phyloP scores from a whole-genome alignment of 30 jellyfish, hydroid and myxozoan species.

The Cassiopea andromeda region DNA sequence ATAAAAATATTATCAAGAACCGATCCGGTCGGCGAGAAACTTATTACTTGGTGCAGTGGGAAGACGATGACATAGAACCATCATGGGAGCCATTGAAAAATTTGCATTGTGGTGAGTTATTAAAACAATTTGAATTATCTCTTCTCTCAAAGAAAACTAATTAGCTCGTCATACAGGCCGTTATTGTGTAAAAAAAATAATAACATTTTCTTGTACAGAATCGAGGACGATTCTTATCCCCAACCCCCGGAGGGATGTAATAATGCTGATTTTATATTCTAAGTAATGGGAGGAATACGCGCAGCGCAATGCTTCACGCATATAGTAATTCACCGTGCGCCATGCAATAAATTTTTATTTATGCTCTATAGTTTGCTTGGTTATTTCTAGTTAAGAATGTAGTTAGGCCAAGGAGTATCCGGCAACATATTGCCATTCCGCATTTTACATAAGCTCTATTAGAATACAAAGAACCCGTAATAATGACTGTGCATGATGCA shows the following conservation, averaged over 20 bases:
- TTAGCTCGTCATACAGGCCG: constrained; percentile 7
- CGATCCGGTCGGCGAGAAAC: constrained; percentile 44
- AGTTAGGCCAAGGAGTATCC: no score
- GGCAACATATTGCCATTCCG: no score
- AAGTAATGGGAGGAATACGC: no score
- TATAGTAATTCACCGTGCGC: no score
- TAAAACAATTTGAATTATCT: constrained; percentile 37
- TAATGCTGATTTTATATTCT: background rate
- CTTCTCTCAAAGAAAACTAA: constrained; percentile 5
- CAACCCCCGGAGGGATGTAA: constrained; percentile 44
- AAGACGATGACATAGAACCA: constrained; percentile 29
- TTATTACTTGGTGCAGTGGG: constrained; percentile 40
- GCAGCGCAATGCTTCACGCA: no score
- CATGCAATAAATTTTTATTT: no score
- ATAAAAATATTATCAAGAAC: background rate
- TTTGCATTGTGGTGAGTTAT: constrained; percentile 32
- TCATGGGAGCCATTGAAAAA: constrained; percentile 29
- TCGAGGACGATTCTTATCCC: constrained; percentile 50
- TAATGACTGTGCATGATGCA: no score
- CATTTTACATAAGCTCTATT: no score
- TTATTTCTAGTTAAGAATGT: no score
- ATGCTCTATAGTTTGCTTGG: no score
- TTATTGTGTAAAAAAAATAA: background rate
- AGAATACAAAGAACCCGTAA: no score
- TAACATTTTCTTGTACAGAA: background rate